Percentiles rank a stretch among this genome's conserved stretches.
Conservation (phyloP, 2,113 vertebrate species). For the Progne subis region DNA sequence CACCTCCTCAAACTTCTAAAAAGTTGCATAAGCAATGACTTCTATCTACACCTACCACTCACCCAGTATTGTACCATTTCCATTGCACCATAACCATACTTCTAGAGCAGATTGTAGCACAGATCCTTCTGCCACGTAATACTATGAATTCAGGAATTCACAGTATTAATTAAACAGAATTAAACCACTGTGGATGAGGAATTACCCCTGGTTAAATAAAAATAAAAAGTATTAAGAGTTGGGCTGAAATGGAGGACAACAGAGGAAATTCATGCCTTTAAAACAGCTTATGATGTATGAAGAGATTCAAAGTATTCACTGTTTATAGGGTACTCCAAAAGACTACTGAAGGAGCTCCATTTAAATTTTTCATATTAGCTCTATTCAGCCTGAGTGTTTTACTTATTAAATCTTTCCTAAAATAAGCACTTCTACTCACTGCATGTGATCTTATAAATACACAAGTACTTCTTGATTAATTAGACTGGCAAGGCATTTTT, state of each 20-base stretch:
- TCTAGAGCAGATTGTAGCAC: not conserved
- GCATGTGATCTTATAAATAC: not conserved
- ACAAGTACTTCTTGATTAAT: not conserved
- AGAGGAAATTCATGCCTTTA: not conserved
- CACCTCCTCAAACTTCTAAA: not conserved
- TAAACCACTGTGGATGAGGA: not conserved
- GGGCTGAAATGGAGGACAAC: not conserved
- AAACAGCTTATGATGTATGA: not conserved
- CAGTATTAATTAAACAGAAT: too few species aligned
- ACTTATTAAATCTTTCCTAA: not conserved
- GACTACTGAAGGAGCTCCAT: not conserved
- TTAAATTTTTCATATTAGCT: not conserved
- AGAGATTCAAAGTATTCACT: not conserved
- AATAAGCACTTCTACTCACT: not conserved
- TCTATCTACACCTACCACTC: not conserved
- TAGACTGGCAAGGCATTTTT: not conserved
- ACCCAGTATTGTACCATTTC: not conserved
- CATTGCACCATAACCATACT: not conserved
- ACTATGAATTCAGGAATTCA: not conserved
- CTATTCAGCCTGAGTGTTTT: not conserved
- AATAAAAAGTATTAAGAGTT: not conserved
- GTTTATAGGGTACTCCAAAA: not conserved
- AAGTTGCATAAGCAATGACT: not conserved
- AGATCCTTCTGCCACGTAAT: not conserved
- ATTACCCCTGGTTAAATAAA: not conserved